Evolutionary conservation across 2,113 vertebrate genomes (phyloP), one percentile per base, ranked within the genome.

Genomic region (Pterophyllum scalare): DNA sequence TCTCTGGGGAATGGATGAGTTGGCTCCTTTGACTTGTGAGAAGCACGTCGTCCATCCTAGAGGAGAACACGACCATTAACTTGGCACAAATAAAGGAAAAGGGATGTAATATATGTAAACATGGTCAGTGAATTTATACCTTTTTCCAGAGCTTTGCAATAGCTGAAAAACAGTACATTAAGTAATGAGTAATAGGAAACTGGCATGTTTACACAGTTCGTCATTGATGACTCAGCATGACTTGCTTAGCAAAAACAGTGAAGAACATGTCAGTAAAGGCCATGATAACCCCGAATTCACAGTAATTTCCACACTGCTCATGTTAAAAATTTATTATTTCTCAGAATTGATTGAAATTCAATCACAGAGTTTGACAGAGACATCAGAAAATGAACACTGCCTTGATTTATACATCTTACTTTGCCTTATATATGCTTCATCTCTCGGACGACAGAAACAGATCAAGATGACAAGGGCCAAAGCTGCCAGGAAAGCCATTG

Each of bases 341-440:
- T 24, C 24, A 59, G 24, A 78, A 75, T 0, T 80, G 49, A 49
- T 10, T 38, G 35, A 38, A 38, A 38, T 54, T 40, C n/a, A 11
- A 52, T 43, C 24, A 52, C n/a, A 62, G 56, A 64, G 58, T 80
- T 84, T 24, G 75, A 20, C 15, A 15, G 20, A 75, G 13, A 33
- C 24, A 15, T 14, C 59, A 79, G 77, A 67, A 40, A 75, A 58
- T 33, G 11, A 57, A 13, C 15, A 17, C 19, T 38, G 65, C 35
- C 26, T 64, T 43, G 19, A 72, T 19, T 13, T 38, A 61, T 77
- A 87, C 24, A 33, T 57, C 87, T 88, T 59, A 94, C 93, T 87
- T 86, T 64, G 86, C 62, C 92, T 94, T 59, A 93, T 88, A 75
- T 84, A 91, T 1, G 62, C 81, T 59, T 90, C 70, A 13, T 92